A percentile compares a stretch with the other conserved stretches of the same genome.
Conservation (phyloP, 1,140 invertebrate genomes). For the Calosoma granatense region DNA sequence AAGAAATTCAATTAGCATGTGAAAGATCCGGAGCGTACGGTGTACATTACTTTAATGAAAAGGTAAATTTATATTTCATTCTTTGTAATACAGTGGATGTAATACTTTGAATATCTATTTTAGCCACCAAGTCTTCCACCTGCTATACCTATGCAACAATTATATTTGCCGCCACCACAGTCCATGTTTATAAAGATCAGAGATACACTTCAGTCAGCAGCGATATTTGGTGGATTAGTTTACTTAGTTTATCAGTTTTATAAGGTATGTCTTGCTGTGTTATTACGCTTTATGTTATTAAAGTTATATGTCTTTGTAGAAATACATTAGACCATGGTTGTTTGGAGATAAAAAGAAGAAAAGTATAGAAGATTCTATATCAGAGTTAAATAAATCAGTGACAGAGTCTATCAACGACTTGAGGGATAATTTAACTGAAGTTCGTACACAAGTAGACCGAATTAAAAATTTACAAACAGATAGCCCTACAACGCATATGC, state of each 20-base stretch:
- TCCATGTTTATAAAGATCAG: slow-evolving; percentile 44
- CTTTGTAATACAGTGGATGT: slow-evolving; percentile 22
- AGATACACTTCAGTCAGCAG: slow-evolving; percentile 54
- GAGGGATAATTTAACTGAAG: slow-evolving; percentile 44
- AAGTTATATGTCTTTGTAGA: slow-evolving; percentile 20
- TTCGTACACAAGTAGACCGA: slow-evolving; percentile 45
- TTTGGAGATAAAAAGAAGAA: slow-evolving; percentile 30
- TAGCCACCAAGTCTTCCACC: slow-evolving; percentile 29
- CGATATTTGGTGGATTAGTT: slow-evolving; percentile 54
- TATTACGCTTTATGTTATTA: slow-evolving; percentile 1
- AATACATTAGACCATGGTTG: slow-evolving; percentile 30
- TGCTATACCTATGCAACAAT: neutral
- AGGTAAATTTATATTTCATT: neutral
- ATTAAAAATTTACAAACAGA: slow-evolving; percentile 38
- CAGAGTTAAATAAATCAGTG: slow-evolving; percentile 54
- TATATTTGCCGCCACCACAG: neutral
- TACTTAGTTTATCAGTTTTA: slow-evolving; percentile 65
- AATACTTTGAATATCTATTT: slow-evolving; percentile 31
- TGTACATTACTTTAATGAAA: slow-evolving; percentile 16
- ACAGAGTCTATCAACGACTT: slow-evolving; percentile 49
- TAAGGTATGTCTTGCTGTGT: slow-evolving; percentile 41
- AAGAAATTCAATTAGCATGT: slow-evolving; percentile 65
- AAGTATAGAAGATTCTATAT: slow-evolving; percentile 46
- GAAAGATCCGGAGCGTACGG: slow-evolving; percentile 44
- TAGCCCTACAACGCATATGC: slow-evolving; percentile 40